These are phyloP conservation scores for Sigmodon hispidus DNA, from an alignment of 2,113 vertebrate genomes.

Conservation along the genomic window DNA sequence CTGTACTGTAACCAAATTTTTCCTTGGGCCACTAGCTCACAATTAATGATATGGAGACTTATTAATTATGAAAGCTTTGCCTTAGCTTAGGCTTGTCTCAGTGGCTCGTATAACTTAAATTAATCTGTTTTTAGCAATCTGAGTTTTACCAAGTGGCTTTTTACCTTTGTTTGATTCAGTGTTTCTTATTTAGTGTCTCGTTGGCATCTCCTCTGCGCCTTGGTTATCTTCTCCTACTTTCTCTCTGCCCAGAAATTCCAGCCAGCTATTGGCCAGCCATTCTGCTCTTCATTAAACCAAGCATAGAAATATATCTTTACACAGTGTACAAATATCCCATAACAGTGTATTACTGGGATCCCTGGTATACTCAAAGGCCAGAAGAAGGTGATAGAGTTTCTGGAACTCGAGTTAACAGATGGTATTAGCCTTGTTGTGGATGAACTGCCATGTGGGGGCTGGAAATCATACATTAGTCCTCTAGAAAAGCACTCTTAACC, in stretches of 20 bases:
- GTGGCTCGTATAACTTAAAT: not conserved
- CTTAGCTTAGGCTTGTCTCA: not conserved
- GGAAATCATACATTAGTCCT: too few relatives aligned
- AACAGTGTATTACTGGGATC: not conserved
- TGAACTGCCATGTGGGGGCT: not conserved
- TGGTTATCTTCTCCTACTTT: not conserved
- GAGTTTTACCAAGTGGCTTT: not conserved
- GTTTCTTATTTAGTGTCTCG: not conserved
- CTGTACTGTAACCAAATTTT: not conserved
- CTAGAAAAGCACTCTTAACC: not conserved
- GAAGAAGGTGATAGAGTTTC: not conserved
- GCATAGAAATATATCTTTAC: not conserved
- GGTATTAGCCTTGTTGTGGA: not conserved
- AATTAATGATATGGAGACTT: not conserved
- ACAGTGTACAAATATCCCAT: not conserved
- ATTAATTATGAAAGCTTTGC: not conserved
- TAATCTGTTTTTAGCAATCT: not conserved
- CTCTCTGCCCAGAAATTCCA: not conserved
- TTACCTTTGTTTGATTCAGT: not conserved
- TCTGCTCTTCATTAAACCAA: not conserved
- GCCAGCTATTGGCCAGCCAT: not conserved
- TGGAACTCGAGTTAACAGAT: not conserved
- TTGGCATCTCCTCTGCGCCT: not conserved
- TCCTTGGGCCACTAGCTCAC: not conserved
- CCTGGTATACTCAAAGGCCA: not conserved